Evolutionary conservation across 2,888 invertebrate genomes (phyloP), one percentile per base, ranked within the genome.

Genomic region (Xylota segnis): DNA sequence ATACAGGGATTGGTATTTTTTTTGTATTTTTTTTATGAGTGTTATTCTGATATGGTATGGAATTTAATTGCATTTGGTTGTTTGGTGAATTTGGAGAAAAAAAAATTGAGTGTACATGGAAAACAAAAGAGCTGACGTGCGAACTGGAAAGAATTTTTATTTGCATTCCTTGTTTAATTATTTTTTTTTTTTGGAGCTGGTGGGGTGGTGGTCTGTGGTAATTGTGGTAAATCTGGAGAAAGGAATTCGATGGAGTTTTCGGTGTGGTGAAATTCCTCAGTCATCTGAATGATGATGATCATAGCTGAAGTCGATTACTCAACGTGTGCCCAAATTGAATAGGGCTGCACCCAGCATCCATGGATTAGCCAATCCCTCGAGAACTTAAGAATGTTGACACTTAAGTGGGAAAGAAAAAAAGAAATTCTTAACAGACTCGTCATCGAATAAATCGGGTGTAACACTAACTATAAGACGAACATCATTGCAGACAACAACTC

Each of bases 11-110:
- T 5, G 59, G 1, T 66, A 23, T 56, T 58, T 27, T 47, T 47
- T 78, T 47, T 75, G 29, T 40, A 4, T 27, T 16, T 23, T 58
- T 77, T 47, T 54, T 83, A 83, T 78, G 77, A 72, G 72, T 77
- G 78, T 61, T 54, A 58, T 75, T 77, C 76, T 58, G 68, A 76
- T 76, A 86, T 71, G 72, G 76, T 32, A 77, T 72, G 82, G 76
- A 82, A 77, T 86, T 86, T 76, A 61, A 86, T 86, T 86, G 72
- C 72, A 81, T 82, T 76, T 54, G 58, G 58, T 45, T 77, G 77
- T 76, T 74, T 79, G 50, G 68, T 18, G 32, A 65, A 70, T 56
- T 71, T 65, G 9, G 14, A 12, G 29, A 50, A 58, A 27, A 29
- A 32, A 45, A 65, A 59, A 71, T 32, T 5, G 40, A 65, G 23